Evolutionary conservation across 2,797 vertebrate genomes (phyloP), one percentile per base, ranked within the genome.

Genomic region (Setipinna tenuifilis): DNA sequence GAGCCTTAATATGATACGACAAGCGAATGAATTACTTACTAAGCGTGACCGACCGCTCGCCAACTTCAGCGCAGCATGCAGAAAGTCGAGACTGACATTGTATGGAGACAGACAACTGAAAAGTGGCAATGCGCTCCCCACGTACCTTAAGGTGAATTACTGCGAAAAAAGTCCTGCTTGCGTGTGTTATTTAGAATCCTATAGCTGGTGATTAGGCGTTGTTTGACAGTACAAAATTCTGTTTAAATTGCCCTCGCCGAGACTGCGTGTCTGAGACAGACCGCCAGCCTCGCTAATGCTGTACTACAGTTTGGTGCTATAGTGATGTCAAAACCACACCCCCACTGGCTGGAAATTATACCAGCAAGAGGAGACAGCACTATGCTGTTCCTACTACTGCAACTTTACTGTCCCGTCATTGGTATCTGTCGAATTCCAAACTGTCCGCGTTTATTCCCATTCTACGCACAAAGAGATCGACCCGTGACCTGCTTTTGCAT

Each of bases 321-420:
- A 85, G 89, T 93, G 94, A 93, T 89, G 93, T 95, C 92, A 92
- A 89, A 84, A 90, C 89, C 93, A 92, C 93, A 88, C 94, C 93
- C 84, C 88, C 92, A 23, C 19, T 78, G 35, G 71, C 31, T 78
- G 71, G 71, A 78, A 78, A 78, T 78, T 78, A 21, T 41, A 78
- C 31, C 31, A 78, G 65, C 65, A 41, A 41, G 14, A 65, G 82
- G 50, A 83, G 62, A n/a, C 23, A 21, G 58, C 81, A 41, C 35
- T 17, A n/a, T 21, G 71, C 71, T 19, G 71, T 41, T 35, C 35
- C 31, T 41, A 44, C 71, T 21, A 44, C 31, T 41, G 71, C 35
- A 78, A 78, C 71, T 78, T 78, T 78, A 78, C 71, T 78, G 71
- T 78, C 71, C 71, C 71, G 71, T 44, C 71, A 44, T 41, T 5